Evolutionary conservation across 2,113 vertebrate genomes (phyloP).

Genomic region (Plecotus auritus): DNA sequence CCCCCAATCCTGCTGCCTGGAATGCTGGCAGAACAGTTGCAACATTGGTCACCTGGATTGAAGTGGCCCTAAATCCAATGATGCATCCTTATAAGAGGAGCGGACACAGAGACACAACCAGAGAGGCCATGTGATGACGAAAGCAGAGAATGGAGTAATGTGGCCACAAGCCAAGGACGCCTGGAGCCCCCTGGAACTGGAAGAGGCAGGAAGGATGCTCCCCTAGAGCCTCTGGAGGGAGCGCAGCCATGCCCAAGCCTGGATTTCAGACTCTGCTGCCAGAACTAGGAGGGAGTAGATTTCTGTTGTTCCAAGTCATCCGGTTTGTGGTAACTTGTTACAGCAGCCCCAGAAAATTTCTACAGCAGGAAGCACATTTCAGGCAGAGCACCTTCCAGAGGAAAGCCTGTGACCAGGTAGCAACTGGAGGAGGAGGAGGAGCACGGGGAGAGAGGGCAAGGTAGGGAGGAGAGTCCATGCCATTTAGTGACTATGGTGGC

Average conservation of each 20-base stretch:
- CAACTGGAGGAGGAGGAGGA: background rate
- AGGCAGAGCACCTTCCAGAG: background rate
- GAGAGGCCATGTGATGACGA: background rate
- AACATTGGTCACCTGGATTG: no score
- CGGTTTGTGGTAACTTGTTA: background rate
- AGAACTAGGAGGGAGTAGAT: background rate
- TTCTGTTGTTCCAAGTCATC: background rate
- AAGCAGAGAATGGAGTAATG: background rate
- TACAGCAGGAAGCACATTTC: background rate
- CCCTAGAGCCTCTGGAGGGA: background rate
- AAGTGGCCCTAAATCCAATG: background rate
- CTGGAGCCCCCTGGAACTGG: background rate
- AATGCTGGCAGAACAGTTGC: rapidly evolving
- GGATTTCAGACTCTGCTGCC: background rate
- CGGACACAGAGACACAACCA: background rate
- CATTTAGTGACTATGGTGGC: background rate
- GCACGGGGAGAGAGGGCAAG: rapidly evolving
- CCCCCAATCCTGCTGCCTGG: background rate
- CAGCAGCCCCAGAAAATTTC: background rate
- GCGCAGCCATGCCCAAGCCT: rapidly evolving
- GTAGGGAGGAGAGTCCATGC: background rate
- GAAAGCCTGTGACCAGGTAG: no score
- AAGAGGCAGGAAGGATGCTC: background rate
- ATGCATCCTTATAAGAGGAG: background rate
- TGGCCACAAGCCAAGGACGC: background rate